phyloP scores from a whole-genome alignment of 1,140 invertebrate species.

The Drosophila sproati region DNA sequence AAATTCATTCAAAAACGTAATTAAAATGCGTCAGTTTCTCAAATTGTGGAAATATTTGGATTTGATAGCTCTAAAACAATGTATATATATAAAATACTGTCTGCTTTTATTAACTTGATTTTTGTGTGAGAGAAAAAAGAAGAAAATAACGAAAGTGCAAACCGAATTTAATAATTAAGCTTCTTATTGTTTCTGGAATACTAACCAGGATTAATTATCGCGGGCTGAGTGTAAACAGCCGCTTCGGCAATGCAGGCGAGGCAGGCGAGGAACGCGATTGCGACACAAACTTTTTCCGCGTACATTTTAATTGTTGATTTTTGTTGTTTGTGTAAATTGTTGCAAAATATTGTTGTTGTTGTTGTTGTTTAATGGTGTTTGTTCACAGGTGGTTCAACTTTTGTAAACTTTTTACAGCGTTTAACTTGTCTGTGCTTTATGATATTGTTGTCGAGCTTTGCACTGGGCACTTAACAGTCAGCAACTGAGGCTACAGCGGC shows the following conservation, averaged over 20 bases:
- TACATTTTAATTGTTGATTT: conserved; percentile 53
- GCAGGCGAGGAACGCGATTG: conserved; percentile 57
- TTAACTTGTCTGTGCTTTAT: background rate
- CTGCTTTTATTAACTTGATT: too few relatives aligned
- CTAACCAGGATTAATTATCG: conserved; percentile 76
- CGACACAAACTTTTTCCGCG: conserved; percentile 68
- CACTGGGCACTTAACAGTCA: conserved; percentile 58
- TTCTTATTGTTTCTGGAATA: conserved; percentile 28
- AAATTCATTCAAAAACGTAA: conserved; percentile 61
- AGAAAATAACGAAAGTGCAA: too few relatives aligned
- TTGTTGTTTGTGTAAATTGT: background rate
- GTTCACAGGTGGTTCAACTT: conserved; percentile 32
- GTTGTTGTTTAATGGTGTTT: conserved; percentile 29
- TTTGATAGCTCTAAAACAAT: background rate
- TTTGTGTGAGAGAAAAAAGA: too few relatives aligned
- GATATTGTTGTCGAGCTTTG: conserved; percentile 42
- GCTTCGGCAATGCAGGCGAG: conserved; percentile 63
- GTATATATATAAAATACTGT: too few relatives aligned
- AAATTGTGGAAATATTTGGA: background rate
- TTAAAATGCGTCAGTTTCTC: conserved; percentile 48
- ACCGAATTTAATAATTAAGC: background rate
- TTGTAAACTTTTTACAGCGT: conserved; percentile 9
- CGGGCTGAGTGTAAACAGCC: conserved; percentile 75
- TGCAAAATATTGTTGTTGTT: conserved; percentile 20
- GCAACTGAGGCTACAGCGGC: conserved; percentile 60